Percentiles rank a stretch among this genome's conserved stretches.
Evolutionary conservation across 2,888 invertebrate genomes (phyloP).

Genomic region (Calameuta pallipes): DNA sequence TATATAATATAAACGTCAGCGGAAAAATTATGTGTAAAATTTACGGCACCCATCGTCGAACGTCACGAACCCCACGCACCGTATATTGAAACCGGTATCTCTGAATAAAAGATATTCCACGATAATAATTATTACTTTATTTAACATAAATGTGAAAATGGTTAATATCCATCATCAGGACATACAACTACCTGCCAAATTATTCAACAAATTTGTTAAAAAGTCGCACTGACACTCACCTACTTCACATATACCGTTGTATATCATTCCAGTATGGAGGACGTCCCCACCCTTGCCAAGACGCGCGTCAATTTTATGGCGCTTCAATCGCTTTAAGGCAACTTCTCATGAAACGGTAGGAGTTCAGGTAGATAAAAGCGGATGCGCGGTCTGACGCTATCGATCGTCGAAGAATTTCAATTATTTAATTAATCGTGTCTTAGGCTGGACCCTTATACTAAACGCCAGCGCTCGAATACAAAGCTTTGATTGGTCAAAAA

Average conservation of each 20-base stretch:
- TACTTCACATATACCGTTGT: background rate
- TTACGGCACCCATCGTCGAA: background rate
- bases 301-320: conserved; percentile 1
- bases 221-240: background rate
- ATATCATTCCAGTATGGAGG: background rate
- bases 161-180: background rate
- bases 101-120: background rate
- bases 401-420: no score
- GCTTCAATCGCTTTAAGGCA: background rate
- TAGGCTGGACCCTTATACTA: no score
- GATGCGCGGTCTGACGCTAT: no score
- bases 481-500: no score
- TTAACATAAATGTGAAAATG: background rate
- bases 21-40: background rate
- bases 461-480: no score
- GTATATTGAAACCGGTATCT: background rate
- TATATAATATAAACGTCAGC: background rate
- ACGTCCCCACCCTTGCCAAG: background rate
- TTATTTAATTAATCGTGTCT: no score
- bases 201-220: background rate
- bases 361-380: no score
- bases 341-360: background rate
- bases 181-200: background rate
- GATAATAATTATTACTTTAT: background rate
- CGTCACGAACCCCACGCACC: background rate